Evolutionary conservation across 2,888 invertebrate species (phyloP).

Genomic region (Ectemnius cavifrons): DNA sequence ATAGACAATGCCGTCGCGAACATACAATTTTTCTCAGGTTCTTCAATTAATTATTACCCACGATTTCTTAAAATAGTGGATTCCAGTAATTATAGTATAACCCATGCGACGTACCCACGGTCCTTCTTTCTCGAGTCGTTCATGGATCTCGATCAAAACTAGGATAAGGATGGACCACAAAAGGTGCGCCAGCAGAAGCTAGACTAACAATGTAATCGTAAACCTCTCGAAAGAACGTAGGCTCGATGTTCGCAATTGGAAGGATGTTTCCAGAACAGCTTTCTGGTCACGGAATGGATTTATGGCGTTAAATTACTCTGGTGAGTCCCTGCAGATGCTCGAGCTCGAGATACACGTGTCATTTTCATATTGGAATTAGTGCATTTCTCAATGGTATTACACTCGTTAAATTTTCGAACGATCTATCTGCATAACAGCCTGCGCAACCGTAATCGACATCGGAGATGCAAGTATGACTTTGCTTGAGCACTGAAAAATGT

Average conservation of each 20-base stretch:
- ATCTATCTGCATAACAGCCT: too few species aligned
- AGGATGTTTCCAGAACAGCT: slow-evolving; percentile 69
- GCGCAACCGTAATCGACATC: too few species aligned
- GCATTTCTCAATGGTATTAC: too few species aligned
- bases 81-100: slow-evolving; percentile 43
- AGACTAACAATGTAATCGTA: slow-evolving; percentile 42
- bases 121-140: slow-evolving; percentile 16
- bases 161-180: too few species aligned
- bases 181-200: slow-evolving; percentile 30
- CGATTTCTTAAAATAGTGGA: slow-evolving; percentile 60
- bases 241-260: slow-evolving; percentile 62
- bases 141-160: too few species aligned
- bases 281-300: slow-evolving; percentile 58
- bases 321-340: too few species aligned
- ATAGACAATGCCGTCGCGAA: slow-evolving; percentile 66
- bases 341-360: too few species aligned
- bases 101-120: slow-evolving; percentile 37
- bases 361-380: too few species aligned
- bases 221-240: slow-evolving; percentile 54
- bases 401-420: too few species aligned
- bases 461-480: too few species aligned
- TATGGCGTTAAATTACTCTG: slow-evolving; percentile 11
- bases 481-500: neutral
- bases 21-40: slow-evolving; percentile 71
- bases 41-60: slow-evolving; percentile 58